A percentile compares a stretch with the other conserved stretches of the same genome.
Evolutionary conservation across 2,113 vertebrate genomes (phyloP).

Genomic region (Macquaria australasica): DNA sequence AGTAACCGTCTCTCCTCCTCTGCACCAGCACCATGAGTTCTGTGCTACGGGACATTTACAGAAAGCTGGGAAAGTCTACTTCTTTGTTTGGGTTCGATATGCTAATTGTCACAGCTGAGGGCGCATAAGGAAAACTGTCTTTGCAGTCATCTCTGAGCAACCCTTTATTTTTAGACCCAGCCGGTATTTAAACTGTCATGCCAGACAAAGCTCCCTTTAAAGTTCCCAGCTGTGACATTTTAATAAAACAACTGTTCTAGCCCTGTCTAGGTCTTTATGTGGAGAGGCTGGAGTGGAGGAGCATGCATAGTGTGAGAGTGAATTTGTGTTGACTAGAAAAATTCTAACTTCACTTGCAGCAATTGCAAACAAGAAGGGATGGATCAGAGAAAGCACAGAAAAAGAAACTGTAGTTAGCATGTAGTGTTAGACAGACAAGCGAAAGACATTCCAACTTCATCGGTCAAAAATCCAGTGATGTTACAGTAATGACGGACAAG

Average conservation of each 20-base stretch:
- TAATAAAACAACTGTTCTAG: background rate
- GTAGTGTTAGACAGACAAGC: no score
- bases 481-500: background rate
- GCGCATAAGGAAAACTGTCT: slow-evolving; percentile 19
- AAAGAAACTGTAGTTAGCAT: no score
- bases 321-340: background rate
- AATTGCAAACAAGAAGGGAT: background rate
- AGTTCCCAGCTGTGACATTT: slow-evolving; percentile 6
- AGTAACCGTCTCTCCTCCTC: background rate
- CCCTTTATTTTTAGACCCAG: background rate
- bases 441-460: background rate
- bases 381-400: background rate
- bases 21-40: background rate
- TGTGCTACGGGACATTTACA: slow-evolving; percentile 48
- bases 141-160: background rate
- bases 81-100: slow-evolving; percentile 48
- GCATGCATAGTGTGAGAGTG: background rate
- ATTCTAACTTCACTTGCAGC: background rate
- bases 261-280: background rate
- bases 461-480: background rate
- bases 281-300: background rate
- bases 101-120: slow-evolving; percentile 38
- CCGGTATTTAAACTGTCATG: background rate
- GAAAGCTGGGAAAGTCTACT: slow-evolving; percentile 23
- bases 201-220: background rate